Conservation (phyloP, 2,113 vertebrate genomes). For the Chloebia gouldiae region DNA sequence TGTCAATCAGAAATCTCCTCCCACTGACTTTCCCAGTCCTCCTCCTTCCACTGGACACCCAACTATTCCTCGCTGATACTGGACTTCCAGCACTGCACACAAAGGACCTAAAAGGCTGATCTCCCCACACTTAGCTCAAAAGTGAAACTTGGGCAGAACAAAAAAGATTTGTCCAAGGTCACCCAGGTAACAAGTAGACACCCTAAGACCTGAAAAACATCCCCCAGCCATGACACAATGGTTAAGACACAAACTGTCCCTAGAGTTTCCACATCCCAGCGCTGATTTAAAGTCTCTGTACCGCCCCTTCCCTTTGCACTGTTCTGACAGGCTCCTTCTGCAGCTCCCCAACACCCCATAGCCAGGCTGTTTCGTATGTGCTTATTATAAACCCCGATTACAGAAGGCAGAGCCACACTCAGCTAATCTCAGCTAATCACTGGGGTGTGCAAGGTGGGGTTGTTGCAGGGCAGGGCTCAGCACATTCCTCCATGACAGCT, state of each 20-base stretch:
- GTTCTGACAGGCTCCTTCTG: rapidly evolving
- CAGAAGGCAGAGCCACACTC: background rate
- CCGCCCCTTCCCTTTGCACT: background rate
- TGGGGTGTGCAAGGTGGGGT: background rate
- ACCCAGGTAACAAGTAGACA: background rate
- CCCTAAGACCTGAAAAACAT: background rate
- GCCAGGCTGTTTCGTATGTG: background rate
- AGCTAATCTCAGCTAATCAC: constrained; percentile 19
- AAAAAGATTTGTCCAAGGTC: background rate
- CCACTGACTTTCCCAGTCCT: background rate
- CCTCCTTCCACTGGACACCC: background rate
- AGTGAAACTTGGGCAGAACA: background rate
- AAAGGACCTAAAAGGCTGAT: background rate
- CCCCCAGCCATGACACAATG: background rate
- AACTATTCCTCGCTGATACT: background rate
- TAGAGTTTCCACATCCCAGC: no score
- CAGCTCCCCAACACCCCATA: background rate
- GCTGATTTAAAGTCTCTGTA: background rate
- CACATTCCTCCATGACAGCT: background rate
- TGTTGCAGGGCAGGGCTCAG: constrained; percentile 1
- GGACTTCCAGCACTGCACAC: background rate
- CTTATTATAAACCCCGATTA: background rate
- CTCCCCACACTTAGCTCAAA: background rate
- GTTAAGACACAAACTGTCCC: background rate
- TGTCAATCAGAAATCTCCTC: background rate